Evolutionary conservation across 2,797 vertebrate species (phyloP).

Genomic region (Streptopelia turtur): DNA sequence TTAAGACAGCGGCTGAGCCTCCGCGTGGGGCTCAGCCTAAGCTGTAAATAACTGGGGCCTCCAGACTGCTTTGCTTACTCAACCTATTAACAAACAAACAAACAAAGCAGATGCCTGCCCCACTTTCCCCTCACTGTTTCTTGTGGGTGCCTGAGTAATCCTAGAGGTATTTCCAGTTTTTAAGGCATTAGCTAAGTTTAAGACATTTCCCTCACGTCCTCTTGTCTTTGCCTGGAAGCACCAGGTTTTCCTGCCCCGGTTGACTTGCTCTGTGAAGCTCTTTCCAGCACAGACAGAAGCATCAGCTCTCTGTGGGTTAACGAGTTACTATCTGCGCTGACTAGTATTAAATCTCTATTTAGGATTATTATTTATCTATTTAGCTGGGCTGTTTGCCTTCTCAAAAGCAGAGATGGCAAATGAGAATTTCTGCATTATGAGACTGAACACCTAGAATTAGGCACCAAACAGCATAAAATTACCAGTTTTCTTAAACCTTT

Average conservation of each 20-base stretch:
- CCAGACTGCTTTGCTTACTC: conserved; percentile 27
- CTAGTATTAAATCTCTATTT: not conserved
- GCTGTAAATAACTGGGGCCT: conserved; percentile 24
- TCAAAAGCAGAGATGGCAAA: not conserved
- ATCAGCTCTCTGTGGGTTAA: not conserved
- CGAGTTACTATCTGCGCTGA: not conserved
- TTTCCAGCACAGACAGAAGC: not conserved
- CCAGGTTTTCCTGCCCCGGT: not conserved
- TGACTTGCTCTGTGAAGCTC: not conserved
- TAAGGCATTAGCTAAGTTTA: conserved; percentile 64
- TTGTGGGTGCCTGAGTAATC: conserved; percentile 58
- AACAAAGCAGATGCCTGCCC: conserved; percentile 1
- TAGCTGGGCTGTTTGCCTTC: not conserved
- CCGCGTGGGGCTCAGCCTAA: not conserved
- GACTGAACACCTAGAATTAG: not conserved
- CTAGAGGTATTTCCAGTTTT: conserved; percentile 29
- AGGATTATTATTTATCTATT: not conserved
- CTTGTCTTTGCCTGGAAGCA: not conserved
- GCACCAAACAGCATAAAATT: not conserved
- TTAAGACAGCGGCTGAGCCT: not conserved
- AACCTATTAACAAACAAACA: conserved; percentile 37
- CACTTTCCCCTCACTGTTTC: conserved; percentile 43
- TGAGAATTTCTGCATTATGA: not conserved
- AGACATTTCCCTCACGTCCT: not conserved
- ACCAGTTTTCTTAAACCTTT: not conserved